Evolutionary conservation across 2,888 invertebrate species (phyloP).

Genomic region (Tipula helvola): DNA sequence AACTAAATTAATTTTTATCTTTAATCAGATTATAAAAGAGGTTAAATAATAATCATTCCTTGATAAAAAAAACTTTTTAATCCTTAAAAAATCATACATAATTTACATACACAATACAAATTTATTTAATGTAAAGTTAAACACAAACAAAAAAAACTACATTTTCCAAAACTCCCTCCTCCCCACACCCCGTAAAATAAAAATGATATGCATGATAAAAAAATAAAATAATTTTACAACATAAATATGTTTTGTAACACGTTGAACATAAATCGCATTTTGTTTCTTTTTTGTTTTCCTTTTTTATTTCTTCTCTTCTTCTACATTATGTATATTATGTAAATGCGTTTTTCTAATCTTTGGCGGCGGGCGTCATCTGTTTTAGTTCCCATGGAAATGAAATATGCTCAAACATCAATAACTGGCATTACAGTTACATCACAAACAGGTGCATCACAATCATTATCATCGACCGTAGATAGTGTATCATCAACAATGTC

Average conservation of each 20-base stretch:
- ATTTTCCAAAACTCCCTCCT: not conserved
- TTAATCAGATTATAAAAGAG: not conserved
- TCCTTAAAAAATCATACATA: not conserved
- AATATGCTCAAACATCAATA: conserved; percentile 25
- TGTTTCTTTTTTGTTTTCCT: not conserved
- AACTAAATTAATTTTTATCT: not conserved
- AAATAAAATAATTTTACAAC: not conserved
- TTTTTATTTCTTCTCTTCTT: not conserved
- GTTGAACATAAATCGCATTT: not conserved
- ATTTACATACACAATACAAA: not conserved
- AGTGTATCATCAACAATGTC: conserved; percentile 13
- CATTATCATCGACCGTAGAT: conserved; percentile 19
- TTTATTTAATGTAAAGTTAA: not conserved
- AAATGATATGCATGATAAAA: not conserved
- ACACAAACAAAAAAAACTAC: not conserved
- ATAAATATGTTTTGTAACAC: not conserved
- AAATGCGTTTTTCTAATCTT: not conserved
- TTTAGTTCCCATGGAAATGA: conserved; percentile 35
- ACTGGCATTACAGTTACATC: conserved; percentile 21
- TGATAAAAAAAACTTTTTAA: not conserved
- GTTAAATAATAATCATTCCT: not conserved
- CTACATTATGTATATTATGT: not conserved
- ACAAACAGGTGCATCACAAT: conserved; percentile 25
- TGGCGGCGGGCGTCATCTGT: conserved; percentile 15
- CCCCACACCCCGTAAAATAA: not conserved